phyloP scores from a whole-genome alignment of 2,888 invertebrate species.

The Archips crataeganus region DNA sequence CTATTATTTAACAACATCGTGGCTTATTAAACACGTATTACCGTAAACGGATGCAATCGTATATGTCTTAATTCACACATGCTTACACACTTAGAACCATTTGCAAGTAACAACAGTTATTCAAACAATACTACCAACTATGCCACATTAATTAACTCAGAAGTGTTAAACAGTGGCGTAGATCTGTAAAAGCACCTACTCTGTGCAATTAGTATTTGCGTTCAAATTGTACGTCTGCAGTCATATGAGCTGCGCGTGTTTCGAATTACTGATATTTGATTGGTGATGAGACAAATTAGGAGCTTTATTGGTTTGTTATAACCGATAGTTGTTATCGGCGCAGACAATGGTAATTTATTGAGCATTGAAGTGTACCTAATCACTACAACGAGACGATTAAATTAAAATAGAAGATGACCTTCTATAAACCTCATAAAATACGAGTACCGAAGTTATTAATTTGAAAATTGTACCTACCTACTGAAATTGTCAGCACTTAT shows the following conservation, averaged over 20 bases:
- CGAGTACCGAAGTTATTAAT: too few relatives aligned
- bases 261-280: constrained; percentile 81
- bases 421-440: too few relatives aligned
- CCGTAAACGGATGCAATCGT: constrained; percentile 6
- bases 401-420: too few relatives aligned
- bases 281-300: constrained; percentile 68
- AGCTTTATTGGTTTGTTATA: constrained; percentile 31
- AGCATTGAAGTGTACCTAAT: not conserved
- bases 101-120: constrained; percentile 21
- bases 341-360: not conserved
- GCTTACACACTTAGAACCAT: constrained; percentile 15
- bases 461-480: too few relatives aligned
- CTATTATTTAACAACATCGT: not conserved
- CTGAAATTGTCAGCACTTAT: too few relatives aligned
- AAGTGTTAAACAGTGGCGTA: constrained; percentile 56
- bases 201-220: constrained; percentile 73
- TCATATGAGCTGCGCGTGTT: constrained; percentile 72
- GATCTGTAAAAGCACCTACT: constrained; percentile 63
- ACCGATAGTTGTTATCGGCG: not conserved
- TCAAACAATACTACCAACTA: constrained; percentile 34
- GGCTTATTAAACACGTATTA: not conserved
- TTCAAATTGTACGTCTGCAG: constrained; percentile 67
- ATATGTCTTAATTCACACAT: constrained; percentile 14
- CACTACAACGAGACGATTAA: too few relatives aligned
- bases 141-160: constrained; percentile 61